Evolutionary conservation across 2,113 vertebrate genomes (phyloP), one percentile per base, ranked within the genome.

Genomic region (Calonectris borealis): DNA sequence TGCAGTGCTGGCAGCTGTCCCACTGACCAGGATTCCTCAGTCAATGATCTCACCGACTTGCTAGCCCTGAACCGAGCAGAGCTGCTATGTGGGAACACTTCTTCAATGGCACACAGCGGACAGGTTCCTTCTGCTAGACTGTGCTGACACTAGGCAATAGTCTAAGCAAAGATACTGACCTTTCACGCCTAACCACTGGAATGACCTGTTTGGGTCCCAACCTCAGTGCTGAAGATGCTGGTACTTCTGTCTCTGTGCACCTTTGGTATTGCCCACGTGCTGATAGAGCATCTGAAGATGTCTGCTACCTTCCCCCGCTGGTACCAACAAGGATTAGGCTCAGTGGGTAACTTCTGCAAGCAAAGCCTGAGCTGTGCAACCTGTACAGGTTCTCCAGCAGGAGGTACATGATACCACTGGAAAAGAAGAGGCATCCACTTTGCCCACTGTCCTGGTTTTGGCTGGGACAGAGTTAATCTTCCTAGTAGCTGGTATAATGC

Each of bases 81-180:
- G 42, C 71, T 49, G 24, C 14, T 16, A 14, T 0, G 4, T 5
- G 5, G 42, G 24, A 54, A 38, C 2, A 1, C 12, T 55, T 44
- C 32, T 44, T 6, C 51, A 29, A 6, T 0, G 16, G 25, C 79
- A 34, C 27, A 13, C 27, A 12, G n/a, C 0, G 2, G 26, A 13
- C 29, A 70, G 54, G n/a, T 34, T 49, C 22, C 16, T 58, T 25
- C 65, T 60, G 44, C 29, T 6, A 9, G 42, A 12, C 64, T 38
- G 34, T 25, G 64, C 79, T 16, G 25, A 14, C 78, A 55, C 9
- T 3, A 31, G 26, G 51, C 12, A 4, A 38, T 6, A 12, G 10
- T 10, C 19, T 8, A 27, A 17, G 31, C 54, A 27, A 20, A 75
- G 27, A 19, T 3, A 27, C 36, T 13, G 18, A 32, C 24, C 27